These are phyloP conservation scores for Silurus glanis DNA, from an alignment of 2,113 vertebrate genomes.

Conservation along the genomic window DNA sequence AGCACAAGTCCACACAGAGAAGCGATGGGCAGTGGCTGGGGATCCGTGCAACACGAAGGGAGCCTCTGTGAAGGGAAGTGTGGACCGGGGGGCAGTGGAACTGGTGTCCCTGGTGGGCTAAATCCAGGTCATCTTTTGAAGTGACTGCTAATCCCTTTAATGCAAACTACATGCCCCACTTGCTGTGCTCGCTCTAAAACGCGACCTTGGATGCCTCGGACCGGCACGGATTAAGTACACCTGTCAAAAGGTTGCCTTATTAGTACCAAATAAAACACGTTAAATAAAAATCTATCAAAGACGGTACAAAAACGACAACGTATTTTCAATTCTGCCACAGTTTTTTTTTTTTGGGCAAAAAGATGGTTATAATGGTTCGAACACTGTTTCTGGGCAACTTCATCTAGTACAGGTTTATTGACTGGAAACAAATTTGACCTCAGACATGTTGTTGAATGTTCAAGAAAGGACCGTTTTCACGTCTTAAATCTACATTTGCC, in stretches of 20 bases:
- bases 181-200: slow-evolving; percentile 53
- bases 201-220: slow-evolving; percentile 66
- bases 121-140: slow-evolving; percentile 83
- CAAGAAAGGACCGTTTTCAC: not conserved
- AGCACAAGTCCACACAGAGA: slow-evolving; percentile 52
- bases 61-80: slow-evolving; percentile 74
- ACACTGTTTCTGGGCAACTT: not conserved
- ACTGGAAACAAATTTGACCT: not conserved
- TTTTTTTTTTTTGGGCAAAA: not conserved
- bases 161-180: slow-evolving; percentile 80
- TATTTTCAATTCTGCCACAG: not conserved
- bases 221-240: slow-evolving; percentile 74
- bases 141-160: slow-evolving; percentile 82
- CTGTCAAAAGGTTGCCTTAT: slow-evolving; percentile 64
- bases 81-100: slow-evolving; percentile 73
- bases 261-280: not conserved
- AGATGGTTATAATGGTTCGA: not conserved
- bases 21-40: slow-evolving; percentile 67
- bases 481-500: not conserved
- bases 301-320: not conserved
- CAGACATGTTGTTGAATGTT: not conserved
- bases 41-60: slow-evolving; percentile 69
- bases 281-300: too few relatives aligned
- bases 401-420: not conserved
- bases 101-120: slow-evolving; percentile 79